Evolutionary conservation across 2,113 vertebrate genomes (phyloP).

Genomic region (Platichthys stellatus): DNA sequence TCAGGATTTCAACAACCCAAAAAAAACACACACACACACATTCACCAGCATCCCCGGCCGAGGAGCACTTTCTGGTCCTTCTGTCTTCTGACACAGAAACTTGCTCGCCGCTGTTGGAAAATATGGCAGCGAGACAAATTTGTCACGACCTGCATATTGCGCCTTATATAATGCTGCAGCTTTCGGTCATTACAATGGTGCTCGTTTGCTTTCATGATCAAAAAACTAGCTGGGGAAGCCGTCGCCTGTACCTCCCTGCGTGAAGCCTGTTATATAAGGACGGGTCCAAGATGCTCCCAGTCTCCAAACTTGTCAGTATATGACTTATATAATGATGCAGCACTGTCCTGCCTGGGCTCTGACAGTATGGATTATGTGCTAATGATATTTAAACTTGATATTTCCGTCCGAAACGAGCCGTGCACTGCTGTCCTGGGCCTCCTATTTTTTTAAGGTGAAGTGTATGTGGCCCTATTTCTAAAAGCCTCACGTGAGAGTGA

Average conservation of each 20-base stretch:
- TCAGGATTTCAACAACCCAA: neutral
- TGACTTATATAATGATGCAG: constrained; percentile 74
- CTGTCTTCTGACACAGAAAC: constrained; percentile 22
- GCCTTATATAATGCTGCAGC: constrained; percentile 37
- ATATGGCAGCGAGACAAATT: constrained; percentile 20
- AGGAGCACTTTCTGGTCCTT: neutral
- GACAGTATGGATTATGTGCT: constrained; percentile 49
- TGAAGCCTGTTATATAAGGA: constrained; percentile 60
- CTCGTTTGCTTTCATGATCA: neutral
- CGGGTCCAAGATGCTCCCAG: constrained; percentile 39
- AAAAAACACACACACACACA: neutral
- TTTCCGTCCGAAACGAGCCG: constrained; percentile 9
- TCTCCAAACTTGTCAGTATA: constrained; percentile 52
- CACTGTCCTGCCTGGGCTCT: constrained; percentile 45
- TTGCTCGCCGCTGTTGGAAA: neutral
- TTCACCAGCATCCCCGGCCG: constrained; percentile 1
- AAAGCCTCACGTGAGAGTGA: constrained; percentile 65
- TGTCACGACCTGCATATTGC: constrained; percentile 17
- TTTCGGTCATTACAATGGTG: neutral
- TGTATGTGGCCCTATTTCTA: constrained; percentile 50
- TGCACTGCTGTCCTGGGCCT: constrained; percentile 25
- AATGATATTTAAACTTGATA: constrained; percentile 59
- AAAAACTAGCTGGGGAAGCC: constrained; percentile 25
- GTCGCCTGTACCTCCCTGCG: constrained; percentile 36
- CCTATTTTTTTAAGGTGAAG: constrained; percentile 10